These are phyloP conservation scores for Aldabrachelys gigantea DNA, from an alignment of 2,113 vertebrate species.

Conservation along the genomic window DNA sequence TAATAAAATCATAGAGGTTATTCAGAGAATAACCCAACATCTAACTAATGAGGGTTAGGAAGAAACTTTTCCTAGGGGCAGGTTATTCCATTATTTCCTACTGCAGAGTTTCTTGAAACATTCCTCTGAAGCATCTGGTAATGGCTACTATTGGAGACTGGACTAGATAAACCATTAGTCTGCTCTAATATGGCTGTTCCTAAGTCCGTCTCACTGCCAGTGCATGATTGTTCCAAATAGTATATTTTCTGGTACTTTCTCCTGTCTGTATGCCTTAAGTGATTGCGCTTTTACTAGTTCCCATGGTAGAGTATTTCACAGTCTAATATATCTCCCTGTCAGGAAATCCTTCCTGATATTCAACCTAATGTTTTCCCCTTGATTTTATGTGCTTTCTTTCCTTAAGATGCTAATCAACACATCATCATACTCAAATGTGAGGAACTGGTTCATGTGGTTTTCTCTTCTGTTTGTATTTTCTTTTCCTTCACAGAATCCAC, in stretches of 20 bases:
- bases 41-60: neutral
- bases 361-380: neutral
- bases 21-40: neutral
- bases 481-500: conserved; percentile 81
- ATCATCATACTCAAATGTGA: conserved; percentile 9
- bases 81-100: neutral
- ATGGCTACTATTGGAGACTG: neutral
- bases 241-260: neutral
- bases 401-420: neutral
- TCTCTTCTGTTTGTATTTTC: neutral
- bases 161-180: neutral
- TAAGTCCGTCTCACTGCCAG: neutral
- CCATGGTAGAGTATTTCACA: neutral
- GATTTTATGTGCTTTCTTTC: conserved; percentile 25
- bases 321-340: neutral
- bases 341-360: conserved; percentile 34
- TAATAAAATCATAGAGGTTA: neutral
- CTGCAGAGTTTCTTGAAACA: neutral
- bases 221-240: neutral
- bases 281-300: neutral
- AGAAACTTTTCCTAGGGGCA: neutral
- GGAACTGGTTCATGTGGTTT: neutral
- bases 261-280: neutral
- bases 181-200: neutral
- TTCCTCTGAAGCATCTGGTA: neutral